These are phyloP conservation scores for Bugula neritina DNA, from an alignment of 2,888 invertebrate species.

Conservation along the genomic window DNA sequence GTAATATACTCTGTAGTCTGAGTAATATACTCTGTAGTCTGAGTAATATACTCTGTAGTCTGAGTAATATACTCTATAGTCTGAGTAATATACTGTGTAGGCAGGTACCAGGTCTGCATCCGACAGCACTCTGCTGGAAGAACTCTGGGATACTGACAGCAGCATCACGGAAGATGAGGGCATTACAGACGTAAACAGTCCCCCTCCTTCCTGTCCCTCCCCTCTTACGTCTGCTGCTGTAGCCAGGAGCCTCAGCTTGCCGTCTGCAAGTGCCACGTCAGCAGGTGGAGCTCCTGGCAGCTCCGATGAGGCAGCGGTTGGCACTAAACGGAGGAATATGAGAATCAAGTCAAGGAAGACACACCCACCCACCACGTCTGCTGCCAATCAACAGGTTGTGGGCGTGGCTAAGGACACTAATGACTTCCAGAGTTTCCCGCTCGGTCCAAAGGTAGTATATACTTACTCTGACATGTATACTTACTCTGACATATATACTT, in stretches of 20 bases:
- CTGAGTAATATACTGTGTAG: background rate
- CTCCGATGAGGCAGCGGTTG: background rate
- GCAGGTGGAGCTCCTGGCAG: background rate
- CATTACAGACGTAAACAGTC: background rate
- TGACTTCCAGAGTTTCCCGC: conserved; percentile 12
- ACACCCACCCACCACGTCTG: background rate
- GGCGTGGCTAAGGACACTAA: background rate
- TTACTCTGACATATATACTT: too few species aligned
- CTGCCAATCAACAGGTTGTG: background rate
- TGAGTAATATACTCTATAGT: background rate
- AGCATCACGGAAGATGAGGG: conserved; percentile 2
- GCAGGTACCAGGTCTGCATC: background rate
- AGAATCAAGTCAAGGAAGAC: background rate
- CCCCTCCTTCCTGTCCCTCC: background rate
- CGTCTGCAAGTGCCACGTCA: background rate
- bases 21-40: too few species aligned
- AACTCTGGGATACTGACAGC: background rate
- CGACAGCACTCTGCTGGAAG: conserved; percentile 13
- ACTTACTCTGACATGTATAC: too few species aligned
- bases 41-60: background rate
- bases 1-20: too few species aligned
- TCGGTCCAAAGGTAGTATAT: too few species aligned
- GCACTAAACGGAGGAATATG: background rate
- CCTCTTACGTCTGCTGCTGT: background rate
- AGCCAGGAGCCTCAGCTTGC: background rate